Conservation (phyloP, 2,113 vertebrate genomes). For the Prolemur simus region DNA sequence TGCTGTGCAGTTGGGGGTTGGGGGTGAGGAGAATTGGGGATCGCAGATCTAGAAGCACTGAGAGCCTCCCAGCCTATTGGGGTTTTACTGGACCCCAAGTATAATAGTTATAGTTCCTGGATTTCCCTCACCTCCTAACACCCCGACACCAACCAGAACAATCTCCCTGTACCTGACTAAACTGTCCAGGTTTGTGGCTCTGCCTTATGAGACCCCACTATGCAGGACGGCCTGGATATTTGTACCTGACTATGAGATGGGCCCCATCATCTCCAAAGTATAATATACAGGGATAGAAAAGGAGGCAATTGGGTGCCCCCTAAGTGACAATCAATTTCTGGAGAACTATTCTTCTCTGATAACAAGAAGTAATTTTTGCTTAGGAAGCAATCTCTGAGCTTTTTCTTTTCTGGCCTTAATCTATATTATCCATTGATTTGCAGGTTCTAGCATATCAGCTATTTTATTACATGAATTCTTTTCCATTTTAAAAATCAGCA, state of each 20-base stretch:
- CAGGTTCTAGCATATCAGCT: background rate
- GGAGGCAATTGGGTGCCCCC: background rate
- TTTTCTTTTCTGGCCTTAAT: background rate
- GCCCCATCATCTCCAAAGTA: background rate
- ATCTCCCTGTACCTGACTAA: background rate
- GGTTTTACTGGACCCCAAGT: background rate
- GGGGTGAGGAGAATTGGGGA: no score
- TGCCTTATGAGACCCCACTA: background rate
- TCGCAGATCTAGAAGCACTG: background rate
- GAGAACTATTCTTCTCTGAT: background rate
- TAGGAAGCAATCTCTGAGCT: background rate
- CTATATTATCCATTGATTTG: slow-evolving; percentile 16
- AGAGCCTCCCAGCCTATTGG: background rate
- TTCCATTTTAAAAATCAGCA: slow-evolving; percentile 36
- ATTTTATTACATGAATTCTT: background rate
- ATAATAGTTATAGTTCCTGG: background rate
- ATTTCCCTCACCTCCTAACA: background rate
- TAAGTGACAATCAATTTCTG: background rate
- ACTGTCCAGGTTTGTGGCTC: background rate
- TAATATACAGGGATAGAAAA: background rate
- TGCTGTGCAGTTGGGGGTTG: no score
- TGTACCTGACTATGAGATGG: background rate
- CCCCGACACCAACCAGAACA: background rate
- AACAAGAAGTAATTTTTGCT: slow-evolving; percentile 39
- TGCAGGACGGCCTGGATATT: background rate